phyloP scores from a whole-genome alignment of 2,113 vertebrate species.

The Pelvicachromis taeniatus region DNA sequence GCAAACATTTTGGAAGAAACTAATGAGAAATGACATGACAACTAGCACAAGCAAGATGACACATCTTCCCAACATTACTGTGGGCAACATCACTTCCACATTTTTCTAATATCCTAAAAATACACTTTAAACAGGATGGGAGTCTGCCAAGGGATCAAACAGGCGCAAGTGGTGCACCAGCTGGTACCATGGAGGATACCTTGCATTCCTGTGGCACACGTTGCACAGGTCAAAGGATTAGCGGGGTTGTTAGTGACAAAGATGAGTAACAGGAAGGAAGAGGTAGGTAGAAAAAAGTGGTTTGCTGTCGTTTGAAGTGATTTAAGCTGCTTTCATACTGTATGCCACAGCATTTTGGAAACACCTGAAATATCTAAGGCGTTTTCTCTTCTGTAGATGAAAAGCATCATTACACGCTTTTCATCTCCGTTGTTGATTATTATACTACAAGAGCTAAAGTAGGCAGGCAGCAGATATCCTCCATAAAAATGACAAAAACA shows the following conservation, averaged over 20 bases:
- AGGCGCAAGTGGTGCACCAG: conserved; percentile 62
- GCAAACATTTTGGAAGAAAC: conserved; percentile 9
- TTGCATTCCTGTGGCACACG: conserved; percentile 42
- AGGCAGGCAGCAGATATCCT: background rate
- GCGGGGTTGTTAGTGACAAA: conserved; percentile 34
- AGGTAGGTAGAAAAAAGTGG: conserved; percentile 6
- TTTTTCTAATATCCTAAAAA: conserved; percentile 57
- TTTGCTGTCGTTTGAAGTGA: background rate
- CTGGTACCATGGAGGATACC: conserved; percentile 60
- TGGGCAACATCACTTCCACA: conserved; percentile 30
- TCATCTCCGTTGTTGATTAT: background rate
- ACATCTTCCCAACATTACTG: conserved; percentile 38
- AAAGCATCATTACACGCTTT: background rate
- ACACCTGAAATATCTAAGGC: background rate
- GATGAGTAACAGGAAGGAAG: conserved; percentile 33
- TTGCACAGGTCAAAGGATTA: conserved; percentile 47
- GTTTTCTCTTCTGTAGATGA: background rate
- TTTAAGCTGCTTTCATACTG: background rate
- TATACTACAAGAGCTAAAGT: background rate
- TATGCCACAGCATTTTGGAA: background rate
- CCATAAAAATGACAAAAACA: background rate
- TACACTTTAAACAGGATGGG: conserved; percentile 39
- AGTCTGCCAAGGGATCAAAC: conserved; percentile 65
- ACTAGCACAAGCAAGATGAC: conserved; percentile 31
- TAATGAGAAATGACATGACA: conserved; percentile 33